Evolutionary conservation across 2,888 invertebrate species (phyloP).

Genomic region (Sesia apiformis): DNA sequence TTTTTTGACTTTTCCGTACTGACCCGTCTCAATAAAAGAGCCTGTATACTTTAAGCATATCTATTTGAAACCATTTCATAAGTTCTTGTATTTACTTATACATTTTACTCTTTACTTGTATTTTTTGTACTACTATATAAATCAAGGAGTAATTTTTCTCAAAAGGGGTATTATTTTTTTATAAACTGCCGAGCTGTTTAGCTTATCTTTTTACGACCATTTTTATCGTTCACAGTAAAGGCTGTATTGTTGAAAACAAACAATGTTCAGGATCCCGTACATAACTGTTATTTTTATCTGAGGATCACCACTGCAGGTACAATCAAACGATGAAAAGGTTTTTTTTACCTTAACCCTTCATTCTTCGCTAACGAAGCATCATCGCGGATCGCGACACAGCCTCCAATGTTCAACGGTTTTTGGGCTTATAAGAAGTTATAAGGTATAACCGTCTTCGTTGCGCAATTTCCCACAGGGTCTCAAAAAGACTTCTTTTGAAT

Average conservation of each 20-base stretch:
- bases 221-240: constrained; percentile 17
- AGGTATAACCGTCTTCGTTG: constrained; percentile 46
- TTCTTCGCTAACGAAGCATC: constrained; percentile 33
- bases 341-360: constrained; percentile 22
- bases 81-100: too few species aligned
- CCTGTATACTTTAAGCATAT: too few species aligned
- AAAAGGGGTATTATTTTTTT: not conserved
- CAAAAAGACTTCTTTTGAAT: constrained; percentile 64
- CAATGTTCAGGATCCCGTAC: constrained; percentile 23
- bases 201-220: constrained; percentile 16
- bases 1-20: too few species aligned
- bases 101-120: too few species aligned
- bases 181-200: not conserved
- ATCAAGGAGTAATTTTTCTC: not conserved
- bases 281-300: constrained; percentile 31
- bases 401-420: constrained; percentile 39
- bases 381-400: constrained; percentile 35
- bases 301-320: constrained; percentile 30
- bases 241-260: constrained; percentile 18
- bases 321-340: constrained; percentile 32
- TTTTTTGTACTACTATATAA: too few species aligned
- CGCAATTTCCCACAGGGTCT: constrained; percentile 69
- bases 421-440: constrained; percentile 23
- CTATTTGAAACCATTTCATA: too few species aligned
- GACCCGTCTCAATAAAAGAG: too few species aligned